A percentile compares a stretch with the other conserved stretches of the same genome.
These are phyloP conservation scores for Pelecanoides urinatrix DNA, from an alignment of 2,113 vertebrate genomes.

Conservation along the genomic window DNA sequence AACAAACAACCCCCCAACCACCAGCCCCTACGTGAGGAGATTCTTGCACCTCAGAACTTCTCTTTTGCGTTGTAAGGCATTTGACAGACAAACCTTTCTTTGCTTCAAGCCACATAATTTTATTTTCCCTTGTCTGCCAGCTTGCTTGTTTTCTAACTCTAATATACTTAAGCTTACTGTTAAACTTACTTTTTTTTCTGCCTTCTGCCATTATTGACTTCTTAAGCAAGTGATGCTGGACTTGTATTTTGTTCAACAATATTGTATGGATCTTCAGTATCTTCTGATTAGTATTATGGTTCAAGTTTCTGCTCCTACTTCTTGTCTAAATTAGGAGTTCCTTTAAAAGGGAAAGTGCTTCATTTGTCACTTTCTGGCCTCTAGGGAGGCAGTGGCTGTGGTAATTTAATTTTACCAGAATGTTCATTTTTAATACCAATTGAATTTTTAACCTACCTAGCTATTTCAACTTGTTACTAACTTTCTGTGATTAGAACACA, in stretches of 20 bases:
- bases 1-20: neutral
- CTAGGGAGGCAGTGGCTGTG: neutral
- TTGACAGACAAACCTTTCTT: neutral
- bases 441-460: neutral
- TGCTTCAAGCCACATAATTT: neutral
- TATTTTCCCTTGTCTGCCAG: neutral
- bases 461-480: neutral
- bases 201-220: neutral
- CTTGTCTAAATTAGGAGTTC: neutral
- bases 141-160: neutral
- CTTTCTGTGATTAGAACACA: neutral
- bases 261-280: neutral
- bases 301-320: neutral
- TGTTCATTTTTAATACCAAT: neutral
- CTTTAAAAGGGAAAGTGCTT: neutral
- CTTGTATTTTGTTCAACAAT: neutral
- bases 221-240: neutral
- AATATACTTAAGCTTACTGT: neutral
- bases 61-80: neutral
- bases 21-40: neutral
- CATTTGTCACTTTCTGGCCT: neutral
- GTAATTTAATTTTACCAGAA: neutral
- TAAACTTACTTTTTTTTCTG: neutral
- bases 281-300: neutral
- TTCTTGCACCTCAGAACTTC: neutral